A percentile compares a stretch with the other conserved stretches of the same genome.
These are phyloP conservation scores for Petrocephalus microphthalmus DNA, from an alignment of 2,113 vertebrate species.

Conservation along the genomic window DNA sequence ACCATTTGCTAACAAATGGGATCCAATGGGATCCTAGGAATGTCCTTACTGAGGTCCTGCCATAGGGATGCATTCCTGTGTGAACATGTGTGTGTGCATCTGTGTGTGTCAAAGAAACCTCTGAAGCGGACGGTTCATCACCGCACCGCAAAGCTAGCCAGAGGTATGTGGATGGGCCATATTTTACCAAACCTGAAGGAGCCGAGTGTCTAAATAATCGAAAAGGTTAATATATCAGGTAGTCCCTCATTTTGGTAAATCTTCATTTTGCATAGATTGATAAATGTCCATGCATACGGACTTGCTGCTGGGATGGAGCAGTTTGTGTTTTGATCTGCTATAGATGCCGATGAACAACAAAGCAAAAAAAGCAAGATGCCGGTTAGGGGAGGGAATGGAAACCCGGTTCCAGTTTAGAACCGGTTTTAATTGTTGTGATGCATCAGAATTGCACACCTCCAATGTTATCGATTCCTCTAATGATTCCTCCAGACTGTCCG, in stretches of 20 bases:
- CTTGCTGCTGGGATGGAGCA: background rate
- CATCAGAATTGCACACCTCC: no score
- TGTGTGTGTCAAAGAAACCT: background rate
- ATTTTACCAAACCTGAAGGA: background rate
- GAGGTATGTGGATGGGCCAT: background rate
- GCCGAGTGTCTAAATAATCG: background rate
- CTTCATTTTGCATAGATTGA: background rate
- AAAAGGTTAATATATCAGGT: background rate
- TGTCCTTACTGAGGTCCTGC: background rate
- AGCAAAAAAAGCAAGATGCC: background rate
- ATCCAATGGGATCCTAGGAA: background rate
- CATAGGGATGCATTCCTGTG: background rate
- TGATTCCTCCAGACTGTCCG: no score
- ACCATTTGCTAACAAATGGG: conserved; percentile 27
- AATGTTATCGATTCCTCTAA: no score
- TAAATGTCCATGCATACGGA: background rate
- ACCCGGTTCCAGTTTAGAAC: no score
- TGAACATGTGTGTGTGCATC: background rate
- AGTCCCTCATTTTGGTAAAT: background rate
- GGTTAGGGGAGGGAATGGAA: no score
- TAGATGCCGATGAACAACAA: no score
- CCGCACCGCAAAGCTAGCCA: background rate
- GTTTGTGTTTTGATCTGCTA: background rate
- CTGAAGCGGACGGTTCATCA: background rate
- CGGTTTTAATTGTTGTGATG: no score